Base-by-base conservation (phyloP, 2,888 invertebrate species). In the Hymenopus coronatus region DNA sequence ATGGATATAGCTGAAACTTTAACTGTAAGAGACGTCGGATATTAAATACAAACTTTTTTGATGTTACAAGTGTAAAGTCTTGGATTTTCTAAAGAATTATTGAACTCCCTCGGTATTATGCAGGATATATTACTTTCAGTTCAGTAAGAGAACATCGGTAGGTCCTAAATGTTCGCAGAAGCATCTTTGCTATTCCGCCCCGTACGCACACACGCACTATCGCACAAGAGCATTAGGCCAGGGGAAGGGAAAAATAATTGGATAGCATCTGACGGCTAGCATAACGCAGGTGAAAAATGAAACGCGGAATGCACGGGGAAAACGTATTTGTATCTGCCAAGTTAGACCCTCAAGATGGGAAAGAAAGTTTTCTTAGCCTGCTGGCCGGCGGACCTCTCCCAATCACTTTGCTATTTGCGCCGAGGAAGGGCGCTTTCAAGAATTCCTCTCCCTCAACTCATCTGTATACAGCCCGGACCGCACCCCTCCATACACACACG, bases 281-380 rank as follows among this genome's bases (percentile, higher is more conserved):
- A 88, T 87, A 89, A 88, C 90, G 87, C 90, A 91, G 91, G 91
- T 91, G 91, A 91, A 90, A 91, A 91, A 91, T 91, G 91, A 90
- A 91, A 90, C 89, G 89, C 87, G 89, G 90, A 91, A 91, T 90
- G 89, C 89, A 88, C 90, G 90, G 90, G 89, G 91, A 91, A 90
- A 89, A 91, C 90, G 90, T 90, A 91, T 91, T 91, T 91, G 91
- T 91, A 90, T 86, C 90, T 91, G 91, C 91, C 91, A 90, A 89
- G 89, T 89, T 90, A 85, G 88, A 84, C 84, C 85, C 83, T 28
- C 27, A 40, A n/a, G 54, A 28, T 28, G 28, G 85, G 33, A 33
- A 83, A 82, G 84, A 88, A 87, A 90, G 88, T 85, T 89, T 88
- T 86, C 87, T 54, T 87, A 88, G 86, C 54, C 54, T 89, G 85